phyloP scores from a whole-genome alignment of 2,888 invertebrate genomes.

The Busseola fusca region DNA sequence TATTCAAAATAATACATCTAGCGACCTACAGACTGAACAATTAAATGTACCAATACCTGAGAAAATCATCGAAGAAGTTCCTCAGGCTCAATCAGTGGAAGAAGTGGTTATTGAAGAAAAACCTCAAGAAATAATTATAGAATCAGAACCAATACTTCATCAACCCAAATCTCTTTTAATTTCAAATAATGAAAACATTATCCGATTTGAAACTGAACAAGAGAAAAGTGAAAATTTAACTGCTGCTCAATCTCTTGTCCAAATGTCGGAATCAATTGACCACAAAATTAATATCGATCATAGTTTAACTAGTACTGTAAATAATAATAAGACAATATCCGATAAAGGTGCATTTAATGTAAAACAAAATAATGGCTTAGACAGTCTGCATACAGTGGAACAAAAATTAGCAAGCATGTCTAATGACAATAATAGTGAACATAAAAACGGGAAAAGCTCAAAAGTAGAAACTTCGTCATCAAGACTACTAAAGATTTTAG shows the following conservation, averaged over 20 bases:
- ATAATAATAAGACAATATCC: constrained; percentile 66
- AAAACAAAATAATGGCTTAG: constrained; percentile 71
- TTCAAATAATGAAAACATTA: constrained; percentile 69
- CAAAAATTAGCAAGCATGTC: constrained; percentile 72
- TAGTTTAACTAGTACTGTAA: constrained; percentile 62
- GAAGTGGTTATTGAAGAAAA: constrained; percentile 53
- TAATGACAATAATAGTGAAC: constrained; percentile 71
- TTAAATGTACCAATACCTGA: constrained; percentile 51
- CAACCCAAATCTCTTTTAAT: constrained; percentile 58
- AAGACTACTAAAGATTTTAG: constrained; percentile 89
- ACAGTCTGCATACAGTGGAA: constrained; percentile 65
- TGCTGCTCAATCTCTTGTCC: constrained; percentile 86
- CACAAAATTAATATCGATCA: constrained; percentile 75
- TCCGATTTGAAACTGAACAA: constrained; percentile 83
- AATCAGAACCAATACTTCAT: constrained; percentile 43
- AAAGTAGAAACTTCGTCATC: constrained; percentile 84
- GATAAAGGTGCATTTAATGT: constrained; percentile 57
- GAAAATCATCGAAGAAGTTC: constrained; percentile 60
- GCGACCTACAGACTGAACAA: constrained; percentile 64
- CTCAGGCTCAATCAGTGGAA: constrained; percentile 51
- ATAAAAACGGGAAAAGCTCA: constrained; percentile 66
- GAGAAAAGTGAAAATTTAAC: constrained; percentile 86
- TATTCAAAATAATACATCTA: constrained; percentile 73
- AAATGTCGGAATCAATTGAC: constrained; percentile 86
- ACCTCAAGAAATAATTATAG: constrained; percentile 41